Base-by-base conservation (phyloP, 2,888 invertebrate genomes). In the Pammene fasciana region DNA sequence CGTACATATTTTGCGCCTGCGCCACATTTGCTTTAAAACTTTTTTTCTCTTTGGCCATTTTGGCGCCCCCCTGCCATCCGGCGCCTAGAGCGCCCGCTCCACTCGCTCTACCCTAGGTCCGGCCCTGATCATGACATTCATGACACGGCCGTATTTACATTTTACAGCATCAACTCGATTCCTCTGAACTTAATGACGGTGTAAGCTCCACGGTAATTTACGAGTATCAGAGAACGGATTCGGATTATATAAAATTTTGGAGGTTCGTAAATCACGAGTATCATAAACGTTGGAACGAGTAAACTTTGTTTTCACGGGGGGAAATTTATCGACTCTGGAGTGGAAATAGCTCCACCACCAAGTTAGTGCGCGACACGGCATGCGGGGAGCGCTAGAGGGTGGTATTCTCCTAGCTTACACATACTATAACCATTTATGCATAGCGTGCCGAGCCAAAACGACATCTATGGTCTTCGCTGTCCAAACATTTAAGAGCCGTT, bases 231-330 rank as follows among this genome's bases (percentile, higher is more conserved):
- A 59, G 46, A 43, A 55, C 65, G 43, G 13, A 60, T 65, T 65
- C 46, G 54, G 68, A 70, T 70, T 65, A 65, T 70, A 52, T 68
- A 65, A 68, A 77, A 77, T 74, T 72, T 70, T 72, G 68, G 72
- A 72, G 78, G 76, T 75, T 77, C 78, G 75, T 83, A 82, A 82
- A 82, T 81, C 77, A 80, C 74, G 67, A 73, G 72, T 74, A 71
- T 73, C 72, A 73, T 75, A 76, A 75, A 76, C 75, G 73, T 71
- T 71, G 55, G 61, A 59, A 66, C 68, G 71, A 71, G 67, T 71
- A 61, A 68, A 72, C 64, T 56, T 45, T 55, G 43, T 52, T 68
- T 72, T 62, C 67, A 68, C 56, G 65, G 66, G 55, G 64, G 59
- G 59, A 57, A 72, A 70, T 70, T 60, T 70, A 65, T 59, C 65